Evolutionary conservation across 2,797 vertebrate genomes (phyloP).

Genomic region (Etheostoma nigrum): DNA sequence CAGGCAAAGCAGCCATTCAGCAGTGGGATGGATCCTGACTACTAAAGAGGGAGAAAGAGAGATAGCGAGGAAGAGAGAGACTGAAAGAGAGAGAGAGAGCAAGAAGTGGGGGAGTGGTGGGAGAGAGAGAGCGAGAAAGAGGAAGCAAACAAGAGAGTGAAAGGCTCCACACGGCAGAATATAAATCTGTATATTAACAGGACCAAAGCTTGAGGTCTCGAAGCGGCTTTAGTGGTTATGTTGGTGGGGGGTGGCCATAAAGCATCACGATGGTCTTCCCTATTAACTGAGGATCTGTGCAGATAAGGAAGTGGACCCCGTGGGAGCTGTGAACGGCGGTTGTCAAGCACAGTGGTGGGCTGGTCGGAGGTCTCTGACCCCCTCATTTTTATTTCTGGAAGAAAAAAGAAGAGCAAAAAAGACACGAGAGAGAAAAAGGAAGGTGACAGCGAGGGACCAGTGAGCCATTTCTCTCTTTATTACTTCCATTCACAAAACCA

Average conservation of each 20-base stretch:
- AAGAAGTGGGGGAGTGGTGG: conserved; percentile 73
- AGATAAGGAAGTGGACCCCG: conserved; percentile 76
- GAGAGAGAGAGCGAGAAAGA: conserved; percentile 65
- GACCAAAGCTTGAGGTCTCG: conserved; percentile 77
- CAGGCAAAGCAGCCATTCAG: conserved; percentile 86
- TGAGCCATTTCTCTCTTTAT: conserved; percentile 81
- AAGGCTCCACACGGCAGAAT: conserved; percentile 83
- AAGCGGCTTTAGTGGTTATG: conserved; percentile 66
- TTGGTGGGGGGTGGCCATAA: conserved; percentile 66
- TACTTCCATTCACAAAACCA: conserved; percentile 87
- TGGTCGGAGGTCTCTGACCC: conserved; percentile 86
- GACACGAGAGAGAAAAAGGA: conserved; percentile 73
- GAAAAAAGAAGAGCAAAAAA: conserved; percentile 75
- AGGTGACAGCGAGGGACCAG: conserved; percentile 80
- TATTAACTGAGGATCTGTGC: conserved; percentile 77
- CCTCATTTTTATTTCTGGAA: conserved; percentile 77
- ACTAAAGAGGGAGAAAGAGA: conserved; percentile 86
- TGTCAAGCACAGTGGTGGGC: conserved; percentile 83
- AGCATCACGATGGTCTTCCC: conserved; percentile 72
- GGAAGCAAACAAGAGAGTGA: conserved; percentile 76
- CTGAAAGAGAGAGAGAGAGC: conserved; percentile 53
- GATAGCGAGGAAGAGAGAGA: conserved; percentile 37
- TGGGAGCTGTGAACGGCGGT: conserved; percentile 76
- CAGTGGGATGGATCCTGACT: conserved; percentile 91
- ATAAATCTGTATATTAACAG: conserved; percentile 84